These are phyloP conservation scores for Rhagologus leucostigma DNA, from an alignment of 2,113 vertebrate species.

Conservation along the genomic window DNA sequence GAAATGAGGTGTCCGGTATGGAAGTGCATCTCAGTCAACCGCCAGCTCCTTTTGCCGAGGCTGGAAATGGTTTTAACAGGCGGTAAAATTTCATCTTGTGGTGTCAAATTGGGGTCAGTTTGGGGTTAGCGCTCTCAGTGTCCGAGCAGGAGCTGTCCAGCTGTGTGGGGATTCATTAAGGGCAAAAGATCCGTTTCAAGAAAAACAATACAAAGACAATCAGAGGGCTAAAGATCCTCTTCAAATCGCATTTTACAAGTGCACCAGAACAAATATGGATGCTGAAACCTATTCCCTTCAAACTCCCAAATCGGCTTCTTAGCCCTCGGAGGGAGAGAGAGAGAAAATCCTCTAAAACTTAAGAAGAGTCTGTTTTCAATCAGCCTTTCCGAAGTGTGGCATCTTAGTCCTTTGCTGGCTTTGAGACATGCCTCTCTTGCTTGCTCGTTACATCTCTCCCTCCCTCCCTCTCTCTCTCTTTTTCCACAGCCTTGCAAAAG, in stretches of 20 bases:
- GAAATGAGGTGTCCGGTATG: slow-evolving; percentile 76
- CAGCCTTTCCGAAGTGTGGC: slow-evolving; percentile 68
- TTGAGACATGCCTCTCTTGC: slow-evolving; percentile 21
- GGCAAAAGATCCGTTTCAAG: slow-evolving; percentile 92
- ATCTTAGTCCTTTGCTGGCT: slow-evolving; percentile 60
- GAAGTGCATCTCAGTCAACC: slow-evolving; percentile 75
- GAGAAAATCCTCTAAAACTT: slow-evolving; percentile 69
- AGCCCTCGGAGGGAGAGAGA: slow-evolving; percentile 11
- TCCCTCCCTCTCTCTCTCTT: neutral
- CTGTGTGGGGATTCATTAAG: slow-evolving; percentile 97
- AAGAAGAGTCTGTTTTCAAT: slow-evolving; percentile 76
- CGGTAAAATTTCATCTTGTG: slow-evolving; percentile 96
- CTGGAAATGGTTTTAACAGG: slow-evolving; percentile 94
- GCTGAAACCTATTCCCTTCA: slow-evolving; percentile 73
- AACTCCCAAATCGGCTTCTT: slow-evolving; percentile 68
- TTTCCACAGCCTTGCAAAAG: slow-evolving; percentile 27
- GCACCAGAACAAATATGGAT: slow-evolving; percentile 78
- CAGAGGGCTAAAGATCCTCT: slow-evolving; percentile 86
- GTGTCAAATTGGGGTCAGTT: slow-evolving; percentile 99
- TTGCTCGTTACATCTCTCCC: neutral
- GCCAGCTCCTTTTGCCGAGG: slow-evolving; percentile 71
- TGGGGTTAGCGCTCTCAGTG: slow-evolving; percentile 98
- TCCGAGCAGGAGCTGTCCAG: slow-evolving; percentile 95
- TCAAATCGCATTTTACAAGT: slow-evolving; percentile 87
- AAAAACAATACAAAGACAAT: slow-evolving; percentile 94